These are phyloP conservation scores for Cerastis rubricosa DNA, from an alignment of 2,888 invertebrate species.

Conservation along the genomic window DNA sequence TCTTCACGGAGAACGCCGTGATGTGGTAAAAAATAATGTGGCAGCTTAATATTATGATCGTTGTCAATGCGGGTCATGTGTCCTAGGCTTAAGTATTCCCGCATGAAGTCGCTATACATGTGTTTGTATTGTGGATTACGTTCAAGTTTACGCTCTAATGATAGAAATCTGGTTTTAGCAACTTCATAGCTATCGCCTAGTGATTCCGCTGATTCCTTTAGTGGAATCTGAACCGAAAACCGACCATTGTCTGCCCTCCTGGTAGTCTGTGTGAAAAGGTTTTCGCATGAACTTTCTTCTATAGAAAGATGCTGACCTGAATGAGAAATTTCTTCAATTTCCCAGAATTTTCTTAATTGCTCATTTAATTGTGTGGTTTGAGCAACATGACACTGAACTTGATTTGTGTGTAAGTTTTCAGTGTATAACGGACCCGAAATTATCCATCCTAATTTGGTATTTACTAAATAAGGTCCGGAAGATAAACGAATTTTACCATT, in stretches of 20 bases:
- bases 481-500: constrained; percentile 4
- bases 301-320: not conserved
- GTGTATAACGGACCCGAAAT: not conserved
- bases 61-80: too few species aligned
- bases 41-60: not conserved
- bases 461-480: constrained; percentile 8
- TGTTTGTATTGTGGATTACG: too few species aligned
- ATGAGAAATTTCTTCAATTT: constrained; percentile 8
- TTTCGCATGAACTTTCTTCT: constrained; percentile 13
- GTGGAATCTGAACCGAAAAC: not conserved
- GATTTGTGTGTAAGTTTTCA: not conserved
- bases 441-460: constrained; percentile 6
- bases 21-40: not conserved
- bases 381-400: constrained; percentile 3
- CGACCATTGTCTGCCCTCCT: constrained; percentile 6
- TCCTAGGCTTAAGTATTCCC: too few species aligned
- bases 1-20: constrained; percentile 1
- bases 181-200: too few species aligned
- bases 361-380: constrained; percentile 16
- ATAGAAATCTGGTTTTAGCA: too few species aligned
- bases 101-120: too few species aligned
- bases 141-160: too few species aligned
- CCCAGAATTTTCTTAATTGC: constrained; percentile 15
- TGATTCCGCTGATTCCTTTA: too few species aligned
- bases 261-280: constrained; percentile 8